Base-by-base conservation (phyloP, 2,888 invertebrate species). In the Oligia strigilis region DNA sequence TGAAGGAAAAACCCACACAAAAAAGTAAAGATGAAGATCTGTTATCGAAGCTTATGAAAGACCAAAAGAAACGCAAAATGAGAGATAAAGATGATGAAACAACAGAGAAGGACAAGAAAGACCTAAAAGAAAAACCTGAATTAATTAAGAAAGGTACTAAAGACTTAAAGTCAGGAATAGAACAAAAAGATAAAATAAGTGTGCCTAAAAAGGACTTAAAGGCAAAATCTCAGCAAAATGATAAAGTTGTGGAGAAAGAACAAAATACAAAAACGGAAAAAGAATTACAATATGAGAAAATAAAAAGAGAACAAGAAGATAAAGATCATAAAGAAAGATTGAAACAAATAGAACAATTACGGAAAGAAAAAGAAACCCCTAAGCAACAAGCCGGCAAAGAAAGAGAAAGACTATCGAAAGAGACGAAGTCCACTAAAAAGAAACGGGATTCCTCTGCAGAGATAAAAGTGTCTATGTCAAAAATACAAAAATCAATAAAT, bases 111-210 rank as follows among this genome's bases (percentile, higher is more conserved):
- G 13, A 1, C 52, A 81, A 58, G 65, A 55, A 58, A 64, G 19
- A 8, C 1, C 17, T n/a, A 0, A 82, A 69, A 64, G 2, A n/a
- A 13, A 76, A 70, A 81, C 14, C 36, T 46, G 69, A 80, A 66
- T 52, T 65, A 66, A 65, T 71, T 23, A 72, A 75, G 4, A 80
- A 71, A 65, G 40, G 4, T 14, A 40, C 23, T 23, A 14, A 74
- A 49, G 72, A n/a, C 0, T 17, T 65, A 2, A 80, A 83, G 58
- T 60, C 66, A 71, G 72, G 64, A 84, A 43, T n/a, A 55, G 65
- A 86, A 82, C 67, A 69, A 55, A 76, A 58, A 67, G 72, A 81
- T 74, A 69, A 55, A 36, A 17, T 49, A 82, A 58, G 74, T 69
- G 36, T 65, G 40, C 2, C 13, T n/a, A 29, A 74, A 58, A 74